Evolutionary conservation across 2,113 vertebrate species (phyloP).

Genomic region (Benitochromis conjunctus): DNA sequence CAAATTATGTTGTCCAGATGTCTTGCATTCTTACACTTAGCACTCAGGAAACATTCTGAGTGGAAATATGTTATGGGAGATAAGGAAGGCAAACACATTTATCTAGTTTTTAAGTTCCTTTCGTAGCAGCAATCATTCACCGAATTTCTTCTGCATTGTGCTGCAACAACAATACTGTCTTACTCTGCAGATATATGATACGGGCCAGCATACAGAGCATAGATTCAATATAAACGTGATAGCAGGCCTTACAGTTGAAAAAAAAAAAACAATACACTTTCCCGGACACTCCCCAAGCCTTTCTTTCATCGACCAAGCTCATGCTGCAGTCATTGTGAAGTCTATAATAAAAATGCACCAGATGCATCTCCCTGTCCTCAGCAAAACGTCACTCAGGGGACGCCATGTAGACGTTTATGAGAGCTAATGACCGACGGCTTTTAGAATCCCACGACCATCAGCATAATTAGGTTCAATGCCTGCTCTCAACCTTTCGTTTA

Average conservation of each 20-base stretch:
- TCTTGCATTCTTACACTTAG: constrained; percentile 14
- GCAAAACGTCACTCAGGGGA: constrained; percentile 62
- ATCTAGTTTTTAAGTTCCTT: constrained; percentile 11
- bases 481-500: constrained; percentile 58
- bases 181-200: constrained; percentile 54
- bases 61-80: constrained; percentile 5
- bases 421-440: constrained; percentile 72
- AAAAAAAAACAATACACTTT: constrained; percentile 42
- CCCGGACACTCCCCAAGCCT: constrained; percentile 43
- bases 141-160: not conserved
- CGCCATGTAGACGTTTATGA: constrained; percentile 68
- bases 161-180: constrained; percentile 9
- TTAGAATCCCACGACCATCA: constrained; percentile 68
- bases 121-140: constrained; percentile 14
- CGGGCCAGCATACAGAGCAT: constrained; percentile 28
- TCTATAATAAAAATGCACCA: constrained; percentile 69
- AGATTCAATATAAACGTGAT: constrained; percentile 53
- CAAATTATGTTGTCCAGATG: constrained; percentile 36
- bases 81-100: constrained; percentile 13
- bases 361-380: constrained; percentile 61
- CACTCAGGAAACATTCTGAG: not conserved
- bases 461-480: constrained; percentile 71
- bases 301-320: constrained; percentile 55
- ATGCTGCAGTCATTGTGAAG: constrained; percentile 39
- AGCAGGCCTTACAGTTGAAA: constrained; percentile 47